Base-by-base conservation (phyloP, 2,113 vertebrate species). In the Cettia cetti region DNA sequence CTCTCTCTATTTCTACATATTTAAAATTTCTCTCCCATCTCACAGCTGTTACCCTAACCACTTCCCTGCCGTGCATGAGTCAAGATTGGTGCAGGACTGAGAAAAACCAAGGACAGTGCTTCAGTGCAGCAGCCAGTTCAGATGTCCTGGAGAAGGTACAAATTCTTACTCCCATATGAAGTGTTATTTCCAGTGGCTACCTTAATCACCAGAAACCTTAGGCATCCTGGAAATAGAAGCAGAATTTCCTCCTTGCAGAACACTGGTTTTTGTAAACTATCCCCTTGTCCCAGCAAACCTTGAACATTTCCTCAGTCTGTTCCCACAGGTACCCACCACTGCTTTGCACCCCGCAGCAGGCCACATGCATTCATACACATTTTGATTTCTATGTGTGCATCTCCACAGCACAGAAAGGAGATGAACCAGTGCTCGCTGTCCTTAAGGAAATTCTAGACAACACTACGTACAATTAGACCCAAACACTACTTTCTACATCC, bases 131-230 rank as follows among this genome's bases (percentile, higher is more conserved):
- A 17, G n/a, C 10, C 17, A 70, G 6, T 30, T 91, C 35, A 33
- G 21, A 4, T 16, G 39, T 59, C 18, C 10, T 0, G 0, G 12
- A 35, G 8, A 2, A 24, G 2, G 4, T 33, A 18, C 9, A 45
- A 3, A n/a, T 24, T 90, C 40, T 79, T 47, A 40, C 15, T 23
- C 16, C 16, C 31, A 19, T 6, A 11, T 11, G 14, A 53, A 68
- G 7, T 12, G n/a, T n/a, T n/a, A n/a, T 44, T 50, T 37, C 53
- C 53, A 68, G 2, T 28, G 18, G 5, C n/a, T 87, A 63, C 30
- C 33, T 45, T 59, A 66, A 63, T 33, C 33, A 26, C 9, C 22
- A 78, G 63, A 81, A 61, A 11, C 15, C 1, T 35, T 56, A 47
- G 10, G 19, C 42, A 54, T 47, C 14, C 5, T 19, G 19, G 24